Evolutionary conservation across 2,797 vertebrate genomes (phyloP), one percentile per base, ranked within the genome.

Genomic region (Dendrocincla tyrannina): DNA sequence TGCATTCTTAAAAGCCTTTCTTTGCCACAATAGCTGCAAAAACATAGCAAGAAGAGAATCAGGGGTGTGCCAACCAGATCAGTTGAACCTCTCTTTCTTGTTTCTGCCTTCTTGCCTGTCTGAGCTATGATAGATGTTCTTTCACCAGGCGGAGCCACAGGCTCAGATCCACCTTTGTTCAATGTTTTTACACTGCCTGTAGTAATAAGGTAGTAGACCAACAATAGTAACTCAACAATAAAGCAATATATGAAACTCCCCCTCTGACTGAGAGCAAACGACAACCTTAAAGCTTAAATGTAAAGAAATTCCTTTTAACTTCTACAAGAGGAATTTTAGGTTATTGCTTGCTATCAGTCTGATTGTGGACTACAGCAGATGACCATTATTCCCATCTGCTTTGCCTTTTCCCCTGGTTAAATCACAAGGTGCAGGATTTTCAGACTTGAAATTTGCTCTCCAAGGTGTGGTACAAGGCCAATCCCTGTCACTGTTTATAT

Each of bases 141-240:
- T 83, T 30, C 10, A 69, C 30, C 13, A 76, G 32, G 47, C 46
- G 0, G 19, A 32, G 30, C 22, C 50, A 66, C 13, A 62, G 37
- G 24, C 39, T 83, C 14, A 3, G 42, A 83, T 55, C 7, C 37
- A 53, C 12, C 4, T 22, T 73, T 73, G 47, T 11, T 4, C 25
- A 16, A 32, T 4, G 5, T 32, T 89, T 93, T 78, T 11, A n/a
- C 10, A 35, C 3, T 2, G 4, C 17, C 60, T 77, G 13, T 35
- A 89, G 62, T 27, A 77, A 41, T 33, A 22, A 81, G 11, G 35
- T 30, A 50, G 42, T 12, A 82, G n/a, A 59, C 3, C 47, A 72
- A 20, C 6, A 35, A 9, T 7, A 89, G 47, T 5, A 39, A 27
- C 25, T 67, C 39, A 80, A 3, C 0, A 0, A 55, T 28, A 55